Base-by-base conservation (phyloP, 1,140 invertebrate genomes). In the Aphidius ervi region DNA sequence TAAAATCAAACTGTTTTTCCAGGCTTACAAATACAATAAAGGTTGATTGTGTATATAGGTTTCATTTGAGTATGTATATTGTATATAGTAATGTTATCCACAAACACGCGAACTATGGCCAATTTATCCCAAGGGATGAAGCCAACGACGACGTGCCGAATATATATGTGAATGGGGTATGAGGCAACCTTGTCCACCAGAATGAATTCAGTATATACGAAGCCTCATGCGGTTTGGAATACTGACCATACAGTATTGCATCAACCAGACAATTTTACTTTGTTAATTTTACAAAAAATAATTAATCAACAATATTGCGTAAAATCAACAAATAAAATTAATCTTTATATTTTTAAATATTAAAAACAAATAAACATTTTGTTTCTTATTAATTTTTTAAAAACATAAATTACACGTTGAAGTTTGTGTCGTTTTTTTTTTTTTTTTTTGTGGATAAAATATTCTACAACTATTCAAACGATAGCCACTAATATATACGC, bases 111-210 rank as follows among this genome's bases (percentile, higher is more conserved):
- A 71, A 70, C 73, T 73, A 54, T 67, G 74, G 70, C 73, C 75
- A 77, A 79, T 79, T 78, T 76, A 79, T 78, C 75, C 74, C 73
- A 70, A 72, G 73, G 70, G 76, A 76, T 70, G 72, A 68, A 70
- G 65, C 65, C 65, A 31, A 31, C 23, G 65, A 69, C 66, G 68
- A 69, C 63, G 67, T 67, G 57, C 60, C n/a, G 61, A 46, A 59
- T 55, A 31, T 31, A 31, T 31, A 31, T 41, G 65, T 55, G 58
- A 58, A 53, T 43, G 56, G 53, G 73, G 73, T 69, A 63, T 71
- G 68, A 63, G 68, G 62, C 65, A 68, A 67, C 66, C 73, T 77
- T 75, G 74, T 77, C 70, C 69, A 65, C 61, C 64, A 69, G 71
- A 78, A 77, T 78, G 72, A 78, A 77, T 77, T 77, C 71, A 73